A percentile compares a stretch with the other conserved stretches of the same genome.
These are phyloP conservation scores for Drosophila nr. medialis DNA, from an alignment of 2,888 invertebrate genomes.

Conservation along the genomic window DNA sequence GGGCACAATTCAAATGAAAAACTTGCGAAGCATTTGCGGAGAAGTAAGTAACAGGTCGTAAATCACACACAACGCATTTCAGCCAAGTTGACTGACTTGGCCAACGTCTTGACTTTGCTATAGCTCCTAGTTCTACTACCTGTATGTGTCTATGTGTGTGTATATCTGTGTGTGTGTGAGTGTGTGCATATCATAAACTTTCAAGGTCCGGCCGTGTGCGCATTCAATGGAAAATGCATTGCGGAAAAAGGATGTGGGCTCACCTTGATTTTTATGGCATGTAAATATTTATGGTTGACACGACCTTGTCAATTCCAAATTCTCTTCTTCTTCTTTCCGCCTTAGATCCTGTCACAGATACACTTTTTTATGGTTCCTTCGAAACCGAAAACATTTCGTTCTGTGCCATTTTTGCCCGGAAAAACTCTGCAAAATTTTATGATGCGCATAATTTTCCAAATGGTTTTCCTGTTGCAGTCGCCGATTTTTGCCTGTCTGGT, in stretches of 20 bases:
- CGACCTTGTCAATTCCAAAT: constrained; percentile 64
- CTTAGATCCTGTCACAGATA: constrained; percentile 33
- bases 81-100: constrained; percentile 53
- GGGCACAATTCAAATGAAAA: constrained; percentile 69
- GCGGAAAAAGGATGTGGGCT: constrained; percentile 74
- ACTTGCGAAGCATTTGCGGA: constrained; percentile 46
- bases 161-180: constrained; percentile 2
- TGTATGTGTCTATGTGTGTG: constrained; percentile 10
- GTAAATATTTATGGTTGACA: constrained; percentile 79
- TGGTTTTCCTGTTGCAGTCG: constrained; percentile 54
- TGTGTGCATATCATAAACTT: constrained; percentile 55
- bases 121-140: constrained; percentile 32
- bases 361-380: constrained; percentile 66
- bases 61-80: constrained; percentile 56
- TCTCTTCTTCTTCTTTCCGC: constrained; percentile 5
- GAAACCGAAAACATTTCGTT: constrained; percentile 32
- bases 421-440: constrained; percentile 69
- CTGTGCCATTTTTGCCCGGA: constrained; percentile 37
- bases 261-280: constrained; percentile 78
- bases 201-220: constrained; percentile 56
- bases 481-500: constrained; percentile 48
- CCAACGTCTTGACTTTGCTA: constrained; percentile 68
- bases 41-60: constrained; percentile 67
- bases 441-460: constrained; percentile 70
- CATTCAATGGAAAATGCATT: constrained; percentile 73